Conservation (phyloP, 2,888 invertebrate species). For the Nebria salina region DNA sequence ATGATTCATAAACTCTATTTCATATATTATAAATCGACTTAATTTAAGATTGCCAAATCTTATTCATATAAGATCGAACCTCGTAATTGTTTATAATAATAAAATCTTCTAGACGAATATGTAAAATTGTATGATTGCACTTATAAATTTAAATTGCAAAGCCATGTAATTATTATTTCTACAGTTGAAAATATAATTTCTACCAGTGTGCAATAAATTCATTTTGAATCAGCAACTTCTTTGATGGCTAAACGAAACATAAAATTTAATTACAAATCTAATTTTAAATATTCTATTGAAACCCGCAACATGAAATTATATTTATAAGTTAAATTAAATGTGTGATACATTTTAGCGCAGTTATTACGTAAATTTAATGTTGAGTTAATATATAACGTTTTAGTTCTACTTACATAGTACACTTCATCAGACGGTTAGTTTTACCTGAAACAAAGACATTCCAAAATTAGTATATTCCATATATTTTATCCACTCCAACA, state of each 20-base stretch:
- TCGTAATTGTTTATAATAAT: no score
- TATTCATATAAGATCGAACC: no score
- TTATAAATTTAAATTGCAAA: no score
- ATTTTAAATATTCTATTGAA: not conserved
- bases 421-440: not conserved
- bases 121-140: no score
- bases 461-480: not conserved
- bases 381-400: not conserved
- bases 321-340: not conserved
- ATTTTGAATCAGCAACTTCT: not conserved
- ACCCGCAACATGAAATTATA: not conserved
- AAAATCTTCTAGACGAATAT: no score
- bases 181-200: not conserved
- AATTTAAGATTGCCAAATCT: not conserved
- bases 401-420: not conserved
- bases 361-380: not conserved
- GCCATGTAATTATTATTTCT: not conserved
- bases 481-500: not conserved
- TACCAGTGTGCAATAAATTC: not conserved
- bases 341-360: not conserved
- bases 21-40: not conserved
- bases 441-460: slow-evolving; percentile 17
- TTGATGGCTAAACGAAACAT: not conserved
- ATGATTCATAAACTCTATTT: not conserved
- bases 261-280: not conserved